Base-by-base conservation (phyloP, 2,797 vertebrate species). In the Centroberyx gerrardi region DNA sequence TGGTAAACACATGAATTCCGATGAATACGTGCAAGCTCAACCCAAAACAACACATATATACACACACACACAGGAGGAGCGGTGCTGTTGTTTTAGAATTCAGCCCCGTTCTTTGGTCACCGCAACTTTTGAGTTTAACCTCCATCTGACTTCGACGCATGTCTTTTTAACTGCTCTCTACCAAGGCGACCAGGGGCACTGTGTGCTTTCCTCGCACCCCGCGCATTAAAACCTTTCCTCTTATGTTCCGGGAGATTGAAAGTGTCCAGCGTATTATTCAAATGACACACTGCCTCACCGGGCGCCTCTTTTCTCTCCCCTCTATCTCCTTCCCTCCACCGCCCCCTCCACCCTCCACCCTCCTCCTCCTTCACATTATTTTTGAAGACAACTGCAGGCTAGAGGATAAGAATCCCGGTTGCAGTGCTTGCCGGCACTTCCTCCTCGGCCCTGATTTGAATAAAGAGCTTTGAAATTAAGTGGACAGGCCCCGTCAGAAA, bases 391-490 rank as follows among this genome's bases (percentile, higher is more conserved):
- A 94, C 92, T 93, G 92, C 90, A 90, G 92, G 92, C 90, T 91
- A 81, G 90, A 94, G 92, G 93, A 94, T 93, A 94, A 94, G 93
- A 92, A 91, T 93, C 92, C 93, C 69, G 76, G 87, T 87, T 85
- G 88, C 75, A 17, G 83, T 84, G 82, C 86, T 85, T 80, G 86
- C 81, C 52, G 85, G 83, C 92, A 89, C 88, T 92, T 92, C 89
- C 88, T 94, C 87, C 87, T 89, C 84, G 78, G 90, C 81, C 92
- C 94, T 94, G 94, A 95, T 95, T 94, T 95, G 92, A 95, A 95
- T 95, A 95, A 95, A 94, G 88, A 94, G 93, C 94, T 95, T 94
- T 94, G 93, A 93, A 95, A 94, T 94, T 95, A 94, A 94, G 93
- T 94, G 94, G 94, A 95, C 95, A 93, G 94, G 91, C 90, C 87